Evolutionary conservation across 2,888 invertebrate genomes (phyloP).

Genomic region (Caenorhabditis panamensis): DNA sequence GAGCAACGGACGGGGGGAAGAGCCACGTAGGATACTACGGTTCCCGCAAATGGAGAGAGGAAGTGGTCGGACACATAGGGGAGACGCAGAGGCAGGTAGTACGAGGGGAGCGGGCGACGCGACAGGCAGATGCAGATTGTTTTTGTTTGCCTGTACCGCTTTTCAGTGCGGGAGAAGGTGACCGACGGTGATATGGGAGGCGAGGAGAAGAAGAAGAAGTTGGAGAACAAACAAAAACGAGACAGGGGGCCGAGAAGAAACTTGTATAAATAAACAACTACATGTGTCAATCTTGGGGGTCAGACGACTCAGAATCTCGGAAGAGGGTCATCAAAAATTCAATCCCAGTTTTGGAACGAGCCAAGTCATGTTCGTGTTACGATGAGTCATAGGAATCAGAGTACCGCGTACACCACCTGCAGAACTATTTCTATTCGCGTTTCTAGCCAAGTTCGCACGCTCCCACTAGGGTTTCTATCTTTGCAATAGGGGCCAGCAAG

Average conservation of each 20-base stretch:
- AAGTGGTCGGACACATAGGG: too few relatives aligned
- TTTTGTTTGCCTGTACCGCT: conserved; percentile 32
- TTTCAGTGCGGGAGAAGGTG: neutral
- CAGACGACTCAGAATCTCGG: too few relatives aligned
- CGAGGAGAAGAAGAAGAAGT: neutral
- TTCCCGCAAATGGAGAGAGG: conserved; percentile 25
- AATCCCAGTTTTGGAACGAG: too few relatives aligned
- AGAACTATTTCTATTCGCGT: too few relatives aligned
- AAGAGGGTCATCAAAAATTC: too few relatives aligned
- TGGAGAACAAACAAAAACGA: neutral
- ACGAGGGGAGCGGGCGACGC: conserved; percentile 4
- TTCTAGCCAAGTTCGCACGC: too few relatives aligned
- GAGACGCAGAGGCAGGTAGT: conserved; percentile 24
- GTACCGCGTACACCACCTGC: too few relatives aligned
- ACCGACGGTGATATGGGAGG: conserved; percentile 20
- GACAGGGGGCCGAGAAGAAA: conserved; percentile 7
- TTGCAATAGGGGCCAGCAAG: too few relatives aligned
- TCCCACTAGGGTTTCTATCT: too few relatives aligned
- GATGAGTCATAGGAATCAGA: too few relatives aligned
- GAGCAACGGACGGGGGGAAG: neutral
- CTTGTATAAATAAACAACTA: conserved; percentile 23
- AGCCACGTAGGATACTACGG: conserved; percentile 43
- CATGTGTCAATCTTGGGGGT: neutral
- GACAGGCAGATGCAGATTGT: conserved; percentile 8
- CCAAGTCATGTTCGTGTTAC: too few relatives aligned